Evolutionary conservation across 1,140 invertebrate genomes (phyloP), one percentile per base, ranked within the genome.

Genomic region (Papilio helenus): DNA sequence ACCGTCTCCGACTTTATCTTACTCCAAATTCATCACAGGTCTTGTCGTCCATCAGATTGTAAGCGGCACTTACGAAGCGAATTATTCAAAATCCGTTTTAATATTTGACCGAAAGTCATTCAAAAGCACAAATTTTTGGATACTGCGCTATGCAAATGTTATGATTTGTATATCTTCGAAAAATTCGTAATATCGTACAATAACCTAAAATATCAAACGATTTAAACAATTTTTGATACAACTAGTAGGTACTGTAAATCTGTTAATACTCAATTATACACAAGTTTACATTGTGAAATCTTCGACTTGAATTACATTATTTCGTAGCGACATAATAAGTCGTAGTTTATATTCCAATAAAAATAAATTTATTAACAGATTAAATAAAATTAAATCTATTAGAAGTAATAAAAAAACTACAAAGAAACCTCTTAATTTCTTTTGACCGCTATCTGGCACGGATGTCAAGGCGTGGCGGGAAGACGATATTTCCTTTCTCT

Each of bases 391-490:
- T 58, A 76, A 76, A 16, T 58, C 49, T 58, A 76, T 76, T 58
- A 58, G 34, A 76, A 76, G 51, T 76, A 76, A 76, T 23, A 55
- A 76, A 74, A 74, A 76, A 58, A 55, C 72, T 74, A 76, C 49
- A 76, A 76, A 76, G 20, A 76, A 76, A 55, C 14, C 46, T 74
- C 72, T 76, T 76, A 76, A 76, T 49, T n/a, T 76, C 74, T 76
- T 58, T 26, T 51, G 46, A 58, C 26, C 23, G 20, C 16, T 74
- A 49, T 74, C 16, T 58, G 49, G 49, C 46, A 58, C 26, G 20
- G 44, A 39, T 39, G 26, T 29, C 49, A 55, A 76, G 83, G 85
- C 83, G 84, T 86, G 71, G 77, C 81, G 74, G 61, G 26, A 77
- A 49, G 39, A 44, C 68, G 72, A 58, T 39, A 65, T 79, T n/a